phyloP scores from a whole-genome alignment of 2,888 invertebrate species.

The Leptinotarsa rubiginosa region DNA sequence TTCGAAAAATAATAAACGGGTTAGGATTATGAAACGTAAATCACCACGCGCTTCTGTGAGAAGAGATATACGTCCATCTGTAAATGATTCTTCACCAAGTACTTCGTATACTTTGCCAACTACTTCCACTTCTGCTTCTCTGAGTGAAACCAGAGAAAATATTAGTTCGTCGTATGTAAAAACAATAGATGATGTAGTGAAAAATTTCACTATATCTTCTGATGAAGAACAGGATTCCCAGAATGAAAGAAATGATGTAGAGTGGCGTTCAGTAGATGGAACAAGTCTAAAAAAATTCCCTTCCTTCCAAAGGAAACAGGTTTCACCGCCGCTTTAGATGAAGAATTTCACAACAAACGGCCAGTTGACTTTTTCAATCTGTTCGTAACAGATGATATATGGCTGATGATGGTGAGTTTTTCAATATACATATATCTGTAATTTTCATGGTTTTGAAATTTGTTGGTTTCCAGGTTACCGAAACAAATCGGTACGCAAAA shows the following conservation, averaged over 20 bases:
- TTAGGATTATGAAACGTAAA: neutral
- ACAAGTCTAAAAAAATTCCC: neutral
- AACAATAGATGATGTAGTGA: slow-evolving; percentile 2
- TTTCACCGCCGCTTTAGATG: neutral
- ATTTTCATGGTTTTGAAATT: neutral
- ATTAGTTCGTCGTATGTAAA: neutral
- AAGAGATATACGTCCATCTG: neutral
- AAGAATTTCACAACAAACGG: neutral
- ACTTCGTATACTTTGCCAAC: neutral
- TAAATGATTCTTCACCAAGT: neutral
- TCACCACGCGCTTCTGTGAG: neutral
- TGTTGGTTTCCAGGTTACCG: neutral
- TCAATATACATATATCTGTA: neutral
- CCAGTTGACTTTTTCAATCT: neutral
- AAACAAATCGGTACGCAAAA: neutral
- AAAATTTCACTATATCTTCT: slow-evolving; percentile 4
- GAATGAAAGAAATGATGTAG: neutral
- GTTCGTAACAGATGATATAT: neutral
- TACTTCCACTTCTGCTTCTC: neutral
- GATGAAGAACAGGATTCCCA: neutral
- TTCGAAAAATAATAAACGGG: neutral
- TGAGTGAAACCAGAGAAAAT: neutral
- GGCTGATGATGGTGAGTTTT: neutral
- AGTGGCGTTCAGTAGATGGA: neutral
- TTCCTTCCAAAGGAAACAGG: neutral